Evolutionary conservation across 1,140 invertebrate species (phyloP).

Genomic region (Aphidius ervi): DNA sequence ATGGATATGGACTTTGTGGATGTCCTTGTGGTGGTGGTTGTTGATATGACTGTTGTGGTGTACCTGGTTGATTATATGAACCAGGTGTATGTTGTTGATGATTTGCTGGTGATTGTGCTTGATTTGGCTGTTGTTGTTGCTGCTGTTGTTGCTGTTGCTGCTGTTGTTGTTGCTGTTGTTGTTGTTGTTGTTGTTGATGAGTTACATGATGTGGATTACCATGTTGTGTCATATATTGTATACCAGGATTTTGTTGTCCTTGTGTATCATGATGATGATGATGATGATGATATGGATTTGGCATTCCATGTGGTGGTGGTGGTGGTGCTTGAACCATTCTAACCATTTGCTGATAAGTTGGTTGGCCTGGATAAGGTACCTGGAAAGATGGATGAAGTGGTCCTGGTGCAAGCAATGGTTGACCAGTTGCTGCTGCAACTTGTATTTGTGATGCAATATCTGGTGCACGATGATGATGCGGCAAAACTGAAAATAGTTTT

Average conservation of each 20-base stretch:
- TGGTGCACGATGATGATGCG: slow-evolving; percentile 58
- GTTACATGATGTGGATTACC: slow-evolving; percentile 50
- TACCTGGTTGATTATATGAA: slow-evolving; percentile 57
- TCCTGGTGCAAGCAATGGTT: slow-evolving; percentile 73
- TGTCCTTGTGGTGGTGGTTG: slow-evolving; percentile 54
- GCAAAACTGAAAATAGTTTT: slow-evolving; percentile 49
- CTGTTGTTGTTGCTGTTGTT: slow-evolving; percentile 62
- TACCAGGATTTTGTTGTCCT: slow-evolving; percentile 50
- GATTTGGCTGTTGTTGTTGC: slow-evolving; percentile 51
- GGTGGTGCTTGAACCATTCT: slow-evolving; percentile 49
- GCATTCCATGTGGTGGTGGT: slow-evolving; percentile 49
- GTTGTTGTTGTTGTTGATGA: slow-evolving; percentile 57
- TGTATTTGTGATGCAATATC: slow-evolving; percentile 69
- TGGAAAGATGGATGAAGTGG: slow-evolving; percentile 64
- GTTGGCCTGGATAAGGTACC: slow-evolving; percentile 59
- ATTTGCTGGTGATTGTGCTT: slow-evolving; percentile 62
- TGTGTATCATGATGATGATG: slow-evolving; percentile 58
- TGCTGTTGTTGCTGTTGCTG: slow-evolving; percentile 61
- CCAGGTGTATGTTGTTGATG: slow-evolving; percentile 58
- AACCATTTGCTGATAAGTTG: slow-evolving; percentile 53
- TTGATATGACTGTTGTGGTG: slow-evolving; percentile 53
- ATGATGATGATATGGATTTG: slow-evolving; percentile 62
- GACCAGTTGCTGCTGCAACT: slow-evolving; percentile 73
- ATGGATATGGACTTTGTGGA: slow-evolving; percentile 51
- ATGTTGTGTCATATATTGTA: slow-evolving; percentile 61